These are phyloP conservation scores for Ostrea edulis DNA, from an alignment of 1,140 invertebrate species.

Conservation along the genomic window DNA sequence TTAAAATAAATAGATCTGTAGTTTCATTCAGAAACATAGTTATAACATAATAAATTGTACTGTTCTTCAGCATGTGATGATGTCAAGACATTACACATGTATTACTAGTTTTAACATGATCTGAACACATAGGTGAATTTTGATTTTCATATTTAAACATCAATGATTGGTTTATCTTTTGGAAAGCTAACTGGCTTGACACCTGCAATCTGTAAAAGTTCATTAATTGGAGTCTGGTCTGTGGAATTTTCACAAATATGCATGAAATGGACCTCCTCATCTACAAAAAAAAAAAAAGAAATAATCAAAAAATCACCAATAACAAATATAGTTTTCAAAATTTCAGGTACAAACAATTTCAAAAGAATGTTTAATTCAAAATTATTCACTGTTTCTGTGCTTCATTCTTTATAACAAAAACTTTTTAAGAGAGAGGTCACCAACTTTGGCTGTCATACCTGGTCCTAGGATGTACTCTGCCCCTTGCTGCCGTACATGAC, in stretches of 20 bases:
- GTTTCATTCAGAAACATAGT: too few species aligned
- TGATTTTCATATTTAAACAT: not conserved
- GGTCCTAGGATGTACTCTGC: slow-evolving; percentile 72
- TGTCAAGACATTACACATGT: too few species aligned
- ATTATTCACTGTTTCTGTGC: too few species aligned
- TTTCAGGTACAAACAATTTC: too few species aligned
- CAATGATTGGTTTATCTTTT: slow-evolving; percentile 67
- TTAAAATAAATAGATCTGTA: too few species aligned
- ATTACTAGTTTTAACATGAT: not conserved
- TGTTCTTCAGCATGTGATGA: too few species aligned
- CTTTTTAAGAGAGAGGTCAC: too few species aligned
- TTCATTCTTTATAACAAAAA: too few species aligned
- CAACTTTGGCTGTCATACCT: slow-evolving; percentile 56
- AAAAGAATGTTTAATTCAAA: too few species aligned
- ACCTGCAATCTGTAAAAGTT: slow-evolving; percentile 66
- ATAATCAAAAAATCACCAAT: not conserved
- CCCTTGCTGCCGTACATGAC: slow-evolving; percentile 72
- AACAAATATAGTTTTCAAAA: too few species aligned
- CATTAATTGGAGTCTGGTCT: slow-evolving; percentile 74
- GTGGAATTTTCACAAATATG: slow-evolving; percentile 70
- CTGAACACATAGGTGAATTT: not conserved
- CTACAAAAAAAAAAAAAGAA: slow-evolving; percentile 59
- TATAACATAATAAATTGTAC: too few species aligned
- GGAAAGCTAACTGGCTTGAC: slow-evolving; percentile 72
- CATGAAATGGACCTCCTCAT: slow-evolving; percentile 68